Evolutionary conservation across 2,113 vertebrate species (phyloP).

Genomic region (Hiodon tergisus): DNA sequence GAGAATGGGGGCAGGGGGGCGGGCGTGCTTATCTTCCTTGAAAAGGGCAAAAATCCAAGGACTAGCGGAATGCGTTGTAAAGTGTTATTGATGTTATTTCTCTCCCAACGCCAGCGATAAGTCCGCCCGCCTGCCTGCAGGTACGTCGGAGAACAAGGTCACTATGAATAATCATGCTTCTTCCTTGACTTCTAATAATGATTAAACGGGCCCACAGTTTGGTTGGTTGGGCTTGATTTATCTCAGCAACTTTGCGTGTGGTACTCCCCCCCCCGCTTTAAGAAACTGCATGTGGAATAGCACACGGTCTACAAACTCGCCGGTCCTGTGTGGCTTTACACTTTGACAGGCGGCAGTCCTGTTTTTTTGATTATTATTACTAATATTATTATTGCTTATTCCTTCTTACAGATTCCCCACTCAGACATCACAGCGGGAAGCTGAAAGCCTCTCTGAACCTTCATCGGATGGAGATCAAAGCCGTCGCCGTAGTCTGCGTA

Average conservation of each 20-base stretch:
- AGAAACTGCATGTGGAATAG: neutral
- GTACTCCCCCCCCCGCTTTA: neutral
- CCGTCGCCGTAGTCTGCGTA: neutral
- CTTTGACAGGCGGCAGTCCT: neutral
- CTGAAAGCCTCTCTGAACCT: neutral
- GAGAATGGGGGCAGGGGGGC: neutral
- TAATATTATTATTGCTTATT: no score
- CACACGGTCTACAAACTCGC: neutral
- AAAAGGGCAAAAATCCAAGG: neutral
- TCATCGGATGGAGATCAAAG: neutral
- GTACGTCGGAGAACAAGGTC: neutral
- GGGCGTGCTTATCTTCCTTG: neutral
- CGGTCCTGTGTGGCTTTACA: neutral
- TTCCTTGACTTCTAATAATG: conserved; percentile 3
- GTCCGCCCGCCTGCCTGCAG: neutral
- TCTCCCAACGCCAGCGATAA: neutral
- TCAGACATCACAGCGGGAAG: neutral
- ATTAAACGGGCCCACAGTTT: conserved; percentile 8
- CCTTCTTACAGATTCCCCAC: no score
- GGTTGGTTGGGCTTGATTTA: neutral
- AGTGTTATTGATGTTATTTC: conserved; percentile 7
- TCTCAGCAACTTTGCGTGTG: neutral
- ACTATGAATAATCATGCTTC: neutral
- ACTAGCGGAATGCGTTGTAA: neutral
- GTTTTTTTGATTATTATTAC: neutral